Evolutionary conservation across 2,797 vertebrate genomes (phyloP).

Genomic region (Sandelia bainsii): DNA sequence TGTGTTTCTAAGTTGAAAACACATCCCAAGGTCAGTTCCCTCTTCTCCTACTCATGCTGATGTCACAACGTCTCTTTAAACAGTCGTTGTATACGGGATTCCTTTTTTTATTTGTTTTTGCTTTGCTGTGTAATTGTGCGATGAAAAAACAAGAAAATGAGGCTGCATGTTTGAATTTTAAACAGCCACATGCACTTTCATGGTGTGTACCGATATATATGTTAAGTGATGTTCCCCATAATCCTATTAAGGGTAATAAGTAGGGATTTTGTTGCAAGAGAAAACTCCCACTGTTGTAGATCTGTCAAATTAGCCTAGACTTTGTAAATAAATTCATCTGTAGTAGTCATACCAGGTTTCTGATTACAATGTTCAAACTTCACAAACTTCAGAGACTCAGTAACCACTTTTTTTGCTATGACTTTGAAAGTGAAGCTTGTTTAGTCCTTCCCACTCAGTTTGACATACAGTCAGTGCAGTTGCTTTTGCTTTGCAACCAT

Average conservation of each 20-base stretch:
- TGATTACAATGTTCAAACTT: slow-evolving; percentile 38
- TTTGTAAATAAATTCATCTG: slow-evolving; percentile 69
- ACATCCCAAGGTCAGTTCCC: slow-evolving; percentile 45
- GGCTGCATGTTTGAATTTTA: slow-evolving; percentile 22
- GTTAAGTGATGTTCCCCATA: slow-evolving; percentile 58
- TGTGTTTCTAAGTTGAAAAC: background rate
- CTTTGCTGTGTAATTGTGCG: slow-evolving; percentile 35
- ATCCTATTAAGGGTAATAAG: slow-evolving; percentile 76
- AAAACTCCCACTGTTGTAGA: slow-evolving; percentile 46
- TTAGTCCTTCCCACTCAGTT: slow-evolving; percentile 12
- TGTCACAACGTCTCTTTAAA: slow-evolving; percentile 43
- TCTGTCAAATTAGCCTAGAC: slow-evolving; percentile 70
- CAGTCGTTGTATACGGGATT: slow-evolving; percentile 50
- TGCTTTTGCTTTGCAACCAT: background rate
- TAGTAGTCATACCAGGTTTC: slow-evolving; percentile 21
- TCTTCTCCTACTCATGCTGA: slow-evolving; percentile 20
- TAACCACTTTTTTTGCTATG: background rate
- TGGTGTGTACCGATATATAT: slow-evolving; percentile 42
- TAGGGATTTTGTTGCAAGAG: slow-evolving; percentile 51
- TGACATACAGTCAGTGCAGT: background rate
- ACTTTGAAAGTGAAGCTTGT: slow-evolving; percentile 36
- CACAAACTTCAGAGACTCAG: slow-evolving; percentile 25
- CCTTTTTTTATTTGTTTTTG: slow-evolving; percentile 3
- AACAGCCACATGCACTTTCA: slow-evolving; percentile 32
- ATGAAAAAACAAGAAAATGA: slow-evolving; percentile 38